Evolutionary conservation across 2,888 invertebrate species (phyloP), one percentile per base, ranked within the genome.

Genomic region (Tipula confusa): DNA sequence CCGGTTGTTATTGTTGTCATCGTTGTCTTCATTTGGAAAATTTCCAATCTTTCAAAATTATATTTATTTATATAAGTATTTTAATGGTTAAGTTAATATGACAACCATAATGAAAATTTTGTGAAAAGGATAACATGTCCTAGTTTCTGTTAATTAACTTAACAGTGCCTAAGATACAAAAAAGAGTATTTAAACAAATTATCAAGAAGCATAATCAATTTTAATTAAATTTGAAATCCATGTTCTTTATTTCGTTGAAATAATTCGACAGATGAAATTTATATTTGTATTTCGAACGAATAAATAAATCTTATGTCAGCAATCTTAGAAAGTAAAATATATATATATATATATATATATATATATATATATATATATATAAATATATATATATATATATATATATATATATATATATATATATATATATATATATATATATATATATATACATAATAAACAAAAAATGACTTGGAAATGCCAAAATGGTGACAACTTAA

Each of bases 261-360:
- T 64, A 24, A 64, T 64, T 64, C 64, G 64, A 64, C 64, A 64
- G 64, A 64, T 64, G 64, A 64, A 64, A 64, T 64, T 64, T 24
- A 64, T 64, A 24, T 64, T 18, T 64, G n/a, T 43, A n/a, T 7
- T 36, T 36, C 43, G n/a, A 43, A 43, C 64, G 64, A n/a, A 24
- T 9, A 9, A 24, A 24, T 9, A 64, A 64, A 64, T 24, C 64
- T 64, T 18, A 64, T 24, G 64, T 64, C 64, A 64, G 11, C 64
- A 0, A 33, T 33, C 33, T 33, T 11, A 11, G 6, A n/a, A n/a
- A n/a, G n/a, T n/a, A n/a, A n/a, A n/a, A n/a, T n/a, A n/a, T n/a
- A n/a, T n/a, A n/a, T n/a, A n/a, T n/a, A n/a, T n/a, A n/a, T n/a
- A n/a, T n/a, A n/a, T n/a, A n/a, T n/a, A n/a, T n/a, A n/a, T n/a